Evolutionary conservation across 2,888 invertebrate species (phyloP), one percentile per base, ranked within the genome.

Genomic region (Troides helena): DNA sequence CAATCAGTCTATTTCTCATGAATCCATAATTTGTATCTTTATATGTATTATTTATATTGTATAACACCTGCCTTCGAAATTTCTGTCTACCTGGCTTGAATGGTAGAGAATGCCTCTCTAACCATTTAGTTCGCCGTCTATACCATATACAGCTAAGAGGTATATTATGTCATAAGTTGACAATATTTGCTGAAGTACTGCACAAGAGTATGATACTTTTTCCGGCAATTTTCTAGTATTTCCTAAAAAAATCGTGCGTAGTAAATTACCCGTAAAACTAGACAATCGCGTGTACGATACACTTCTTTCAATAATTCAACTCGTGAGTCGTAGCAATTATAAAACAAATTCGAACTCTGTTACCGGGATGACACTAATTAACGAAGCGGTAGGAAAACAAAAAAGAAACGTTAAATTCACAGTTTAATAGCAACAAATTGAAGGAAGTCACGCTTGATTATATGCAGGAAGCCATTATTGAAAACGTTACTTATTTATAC

Each of bases 391-490:
- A 62, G 23, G 3, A 5, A 30, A 30, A 30, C 53, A n/a, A 2
- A 1, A 53, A n/a, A 65, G 7, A 12, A 21, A 60, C 56, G 36
- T 60, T 23, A n/a, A 56, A n/a, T 64, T 59, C 23, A 5, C 39
- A 53, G 53, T 59, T 14, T 59, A 57, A 62, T 36, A 1, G 21
- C n/a, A 43, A 23, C 21, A 0, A 56, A 46, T 56, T n/a, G n/a
- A 43, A 61, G 69, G 69, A 69, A 69, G 65, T 69, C 64, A 43
- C 59, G 56, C 62, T 62, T 66, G 25, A 6, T 14, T n/a, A 25
- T 50, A 30, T 25, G 58, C 17, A 65, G 60, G 66, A 66, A 66
- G 60, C 12, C 25, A 30, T 60, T 60, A 50, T 18, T 43, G 2
- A 8, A 39, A 61, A 50, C 17, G 50, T 50, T 50, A 14, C 18